Base-by-base conservation (phyloP, 2,113 vertebrate genomes). In the Eurystomus gularis region DNA sequence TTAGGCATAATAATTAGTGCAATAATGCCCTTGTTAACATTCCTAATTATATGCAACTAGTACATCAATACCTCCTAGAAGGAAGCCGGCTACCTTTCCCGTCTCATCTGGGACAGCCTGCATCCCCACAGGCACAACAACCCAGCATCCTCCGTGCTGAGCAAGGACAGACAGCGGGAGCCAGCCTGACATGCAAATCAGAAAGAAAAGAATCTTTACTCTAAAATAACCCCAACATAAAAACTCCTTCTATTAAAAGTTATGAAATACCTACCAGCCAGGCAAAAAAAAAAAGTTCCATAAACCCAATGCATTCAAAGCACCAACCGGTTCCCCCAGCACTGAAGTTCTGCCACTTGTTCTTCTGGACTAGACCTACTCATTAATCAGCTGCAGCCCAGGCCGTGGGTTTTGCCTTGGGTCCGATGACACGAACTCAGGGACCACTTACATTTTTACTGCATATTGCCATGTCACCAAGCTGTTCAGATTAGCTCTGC, bases 401-500 rank as follows among this genome's bases (percentile, higher is more conserved):
- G 44, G 92, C 66, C 61, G 11, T 3, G 29, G 88, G 79, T 26
- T 69, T 51, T 55, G 76, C 83, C 46, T 66, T 19, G 52, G 80
- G 70, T 81, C 90, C 81, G 73, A 42, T 11, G 8, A 51, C 68
- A 60, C 1, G 68, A 90, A 51, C 91, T 87, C 81, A 10, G 87
- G 80, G 62, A 79, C 54, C 86, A 83, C 91, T 95, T 54, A 64
- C 44, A 92, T 55, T 92, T 90, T 80, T 88, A 81, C 86, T 6
- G 64, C 21, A n/a, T 17, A 72, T 66, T 92, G 90, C 77, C 70
- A 29, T 58, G 62, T 82, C 64, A 73, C 96, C 93, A 76, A 91
- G 96, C 96, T 96, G 93, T 81, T 95, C 84, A 93, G 96, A 96
- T 86, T 33, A 75, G 64, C 88, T 95, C 92, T 97, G 93, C 95